These are phyloP conservation scores for Sepioteuthis lessoniana DNA, from an alignment of 2,888 invertebrate genomes.

Conservation along the genomic window DNA sequence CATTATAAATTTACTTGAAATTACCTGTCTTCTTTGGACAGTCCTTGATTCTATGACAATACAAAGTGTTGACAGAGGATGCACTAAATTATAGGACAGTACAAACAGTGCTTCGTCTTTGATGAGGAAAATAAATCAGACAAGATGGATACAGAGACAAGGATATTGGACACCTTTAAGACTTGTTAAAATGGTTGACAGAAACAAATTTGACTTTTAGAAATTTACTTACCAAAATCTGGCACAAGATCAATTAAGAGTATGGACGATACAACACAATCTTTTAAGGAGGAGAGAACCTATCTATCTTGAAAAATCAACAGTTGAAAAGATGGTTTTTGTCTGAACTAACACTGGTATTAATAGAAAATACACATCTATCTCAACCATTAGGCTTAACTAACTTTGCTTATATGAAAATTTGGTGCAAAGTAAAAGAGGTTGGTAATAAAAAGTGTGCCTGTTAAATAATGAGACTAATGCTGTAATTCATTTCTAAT, in stretches of 20 bases:
- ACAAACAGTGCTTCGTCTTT: constrained; percentile 25
- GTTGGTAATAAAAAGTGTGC: no score
- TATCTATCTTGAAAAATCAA: not conserved
- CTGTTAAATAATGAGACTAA: no score
- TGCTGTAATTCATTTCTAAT: no score
- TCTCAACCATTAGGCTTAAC: not conserved
- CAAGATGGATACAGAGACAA: not conserved
- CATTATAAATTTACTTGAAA: no score
- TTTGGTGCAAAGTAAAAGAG: not conserved
- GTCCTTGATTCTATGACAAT: constrained; percentile 23
- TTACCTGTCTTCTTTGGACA: not conserved
- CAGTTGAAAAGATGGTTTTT: not conserved
- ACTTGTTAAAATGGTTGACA: not conserved
- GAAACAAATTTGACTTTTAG: not conserved
- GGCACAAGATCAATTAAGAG: not conserved
- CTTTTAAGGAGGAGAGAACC: not conserved
- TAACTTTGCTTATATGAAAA: not conserved
- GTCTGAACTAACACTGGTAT: not conserved
- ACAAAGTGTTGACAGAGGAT: constrained; percentile 20
- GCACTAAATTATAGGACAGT: not conserved
- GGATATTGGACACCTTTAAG: not conserved
- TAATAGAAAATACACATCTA: not conserved
- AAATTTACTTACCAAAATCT: not conserved
- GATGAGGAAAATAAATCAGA: not conserved
- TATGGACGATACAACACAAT: not conserved